phyloP scores from a whole-genome alignment of 1,140 invertebrate species.

The Rhizoglyphus robini region DNA sequence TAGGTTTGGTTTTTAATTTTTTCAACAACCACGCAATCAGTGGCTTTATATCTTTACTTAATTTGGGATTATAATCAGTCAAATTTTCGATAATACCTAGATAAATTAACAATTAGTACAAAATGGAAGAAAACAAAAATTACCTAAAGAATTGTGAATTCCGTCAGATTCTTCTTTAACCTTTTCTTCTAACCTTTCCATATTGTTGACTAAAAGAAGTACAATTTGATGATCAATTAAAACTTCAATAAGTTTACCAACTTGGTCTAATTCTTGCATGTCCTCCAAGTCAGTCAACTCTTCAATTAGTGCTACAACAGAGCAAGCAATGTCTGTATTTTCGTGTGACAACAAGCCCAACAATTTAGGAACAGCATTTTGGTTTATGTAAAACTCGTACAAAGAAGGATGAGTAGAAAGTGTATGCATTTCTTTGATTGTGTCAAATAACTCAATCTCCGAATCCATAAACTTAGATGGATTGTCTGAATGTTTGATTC shows the following conservation, averaged over 20 bases:
- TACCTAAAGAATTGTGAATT: slow-evolving; percentile 83
- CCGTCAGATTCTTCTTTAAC: slow-evolving; percentile 91
- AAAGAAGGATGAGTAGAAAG: slow-evolving; percentile 88
- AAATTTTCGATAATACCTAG: slow-evolving; percentile 40
- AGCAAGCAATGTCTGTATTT: slow-evolving; percentile 54
- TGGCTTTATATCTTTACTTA: slow-evolving; percentile 64
- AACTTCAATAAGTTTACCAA: slow-evolving; percentile 42
- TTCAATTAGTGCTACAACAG: slow-evolving; percentile 46
- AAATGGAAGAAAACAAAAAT: slow-evolving; percentile 1
- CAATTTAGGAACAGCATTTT: slow-evolving; percentile 74
- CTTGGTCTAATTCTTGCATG: slow-evolving; percentile 14
- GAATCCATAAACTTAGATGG: slow-evolving; percentile 99
- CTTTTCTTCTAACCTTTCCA: slow-evolving; percentile 58
- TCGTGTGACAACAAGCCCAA: slow-evolving; percentile 87
- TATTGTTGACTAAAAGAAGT: slow-evolving; percentile 36
- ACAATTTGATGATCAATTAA: slow-evolving; percentile 77
- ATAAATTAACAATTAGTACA: slow-evolving; percentile 19
- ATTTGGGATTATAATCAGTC: slow-evolving; percentile 65
- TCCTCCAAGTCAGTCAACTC: slow-evolving; percentile 87
- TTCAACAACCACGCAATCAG: slow-evolving; percentile 83
- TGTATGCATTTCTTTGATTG: slow-evolving; percentile 80
- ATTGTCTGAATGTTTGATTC: slow-evolving; percentile 85
- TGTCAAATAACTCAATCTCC: slow-evolving; percentile 84
- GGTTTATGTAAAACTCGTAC: slow-evolving; percentile 77
- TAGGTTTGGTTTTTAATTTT: slow-evolving; percentile 55